Conservation (phyloP, 2,888 invertebrate genomes). For the Drosophila infuscata region DNA sequence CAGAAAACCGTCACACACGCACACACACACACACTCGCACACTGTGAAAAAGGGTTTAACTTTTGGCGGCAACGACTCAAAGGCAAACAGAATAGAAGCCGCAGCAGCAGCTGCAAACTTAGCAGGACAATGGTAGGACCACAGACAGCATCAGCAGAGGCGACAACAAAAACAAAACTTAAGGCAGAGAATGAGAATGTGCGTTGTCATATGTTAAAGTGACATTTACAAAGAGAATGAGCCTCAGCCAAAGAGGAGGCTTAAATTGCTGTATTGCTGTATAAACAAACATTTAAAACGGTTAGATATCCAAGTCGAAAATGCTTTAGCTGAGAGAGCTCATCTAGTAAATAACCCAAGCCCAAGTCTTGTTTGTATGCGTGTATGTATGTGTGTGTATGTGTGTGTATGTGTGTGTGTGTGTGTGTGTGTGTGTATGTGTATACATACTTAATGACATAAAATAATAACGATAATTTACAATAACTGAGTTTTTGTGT, state of each 20-base stretch:
- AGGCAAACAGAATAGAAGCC: constrained; percentile 64
- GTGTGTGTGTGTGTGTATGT: too few relatives aligned
- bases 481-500: background rate
- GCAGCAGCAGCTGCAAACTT: constrained; percentile 53
- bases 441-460: background rate
- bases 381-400: too few relatives aligned
- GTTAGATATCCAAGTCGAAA: background rate
- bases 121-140: constrained; percentile 43
- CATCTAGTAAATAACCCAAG: background rate
- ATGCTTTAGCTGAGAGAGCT: background rate
- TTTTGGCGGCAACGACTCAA: constrained; percentile 50
- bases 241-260: background rate
- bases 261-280: constrained; percentile 33
- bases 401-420: too few relatives aligned
- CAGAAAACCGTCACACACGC: constrained; percentile 48
- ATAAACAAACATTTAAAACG: constrained; percentile 19
- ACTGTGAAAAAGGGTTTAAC: constrained; percentile 49
- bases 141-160: constrained; percentile 7
- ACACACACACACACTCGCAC: constrained; percentile 2
- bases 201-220: constrained; percentile 69
- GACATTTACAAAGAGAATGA: constrained; percentile 38
- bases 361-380: background rate
- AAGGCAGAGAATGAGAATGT: constrained; percentile 32
- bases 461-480: background rate
- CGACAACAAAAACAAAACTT: constrained; percentile 5